A percentile compares a stretch with the other conserved stretches of the same genome.
These are phyloP conservation scores for Beris morrisii DNA, from an alignment of 2,888 invertebrate species.

Conservation along the genomic window DNA sequence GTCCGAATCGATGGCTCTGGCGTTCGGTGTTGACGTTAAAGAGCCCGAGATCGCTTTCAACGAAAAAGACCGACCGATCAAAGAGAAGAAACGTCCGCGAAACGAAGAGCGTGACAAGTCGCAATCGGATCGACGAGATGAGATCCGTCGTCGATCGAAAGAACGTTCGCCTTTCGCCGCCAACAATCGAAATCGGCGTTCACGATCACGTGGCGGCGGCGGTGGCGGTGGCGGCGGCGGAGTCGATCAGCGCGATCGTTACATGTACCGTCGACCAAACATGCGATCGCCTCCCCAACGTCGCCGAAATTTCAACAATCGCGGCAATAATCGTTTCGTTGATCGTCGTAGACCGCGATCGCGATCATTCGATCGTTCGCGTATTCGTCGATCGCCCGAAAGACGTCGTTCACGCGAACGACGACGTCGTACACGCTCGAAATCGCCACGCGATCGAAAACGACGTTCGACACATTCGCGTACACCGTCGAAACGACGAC, in stretches of 20 bases:
- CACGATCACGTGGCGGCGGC: conserved; percentile 41
- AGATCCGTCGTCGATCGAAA: conserved; percentile 36
- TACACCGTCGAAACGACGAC: conserved; percentile 25
- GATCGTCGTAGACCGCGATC: conserved; percentile 48
- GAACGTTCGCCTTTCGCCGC: conserved; percentile 40
- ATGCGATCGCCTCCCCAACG: conserved; percentile 46
- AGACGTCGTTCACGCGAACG: conserved; percentile 43
- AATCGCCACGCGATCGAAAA: conserved; percentile 32
- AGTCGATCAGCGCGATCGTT: conserved; percentile 45
- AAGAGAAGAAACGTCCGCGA: conserved; percentile 33
- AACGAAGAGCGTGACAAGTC: conserved; percentile 9
- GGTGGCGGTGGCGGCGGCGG: conserved; percentile 2
- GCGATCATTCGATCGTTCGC: conserved; percentile 49
- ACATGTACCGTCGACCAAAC: conserved; percentile 44
- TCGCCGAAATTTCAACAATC: conserved; percentile 45
- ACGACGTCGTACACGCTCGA: conserved; percentile 16
- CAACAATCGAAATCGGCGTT: conserved; percentile 40
- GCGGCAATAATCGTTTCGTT: conserved; percentile 42
- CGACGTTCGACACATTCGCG: conserved; percentile 40
- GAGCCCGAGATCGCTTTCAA: conserved; percentile 25
- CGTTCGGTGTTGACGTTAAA: conserved; percentile 60
- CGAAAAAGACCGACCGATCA: conserved; percentile 38
- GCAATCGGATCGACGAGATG: background rate
- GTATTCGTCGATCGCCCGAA: conserved; percentile 47
- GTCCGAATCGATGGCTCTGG: conserved; percentile 61